phyloP scores from a whole-genome alignment of 2,888 invertebrate species.

The Ectemnius lituratus region DNA sequence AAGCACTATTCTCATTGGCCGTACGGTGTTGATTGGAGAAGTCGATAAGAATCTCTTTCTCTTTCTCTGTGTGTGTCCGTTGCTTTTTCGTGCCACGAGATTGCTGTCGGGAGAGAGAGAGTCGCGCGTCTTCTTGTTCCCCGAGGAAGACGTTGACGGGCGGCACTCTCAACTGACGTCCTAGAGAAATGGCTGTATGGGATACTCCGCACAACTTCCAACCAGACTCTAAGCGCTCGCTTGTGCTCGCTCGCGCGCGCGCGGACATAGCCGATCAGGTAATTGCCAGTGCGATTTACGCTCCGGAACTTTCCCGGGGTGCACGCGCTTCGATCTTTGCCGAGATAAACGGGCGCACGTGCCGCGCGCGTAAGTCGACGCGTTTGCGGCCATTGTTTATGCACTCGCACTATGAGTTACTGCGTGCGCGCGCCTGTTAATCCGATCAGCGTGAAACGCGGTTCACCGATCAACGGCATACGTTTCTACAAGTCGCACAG shows the following conservation, averaged over 20 bases:
- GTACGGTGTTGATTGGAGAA: conserved; percentile 18
- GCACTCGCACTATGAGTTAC: conserved; percentile 17
- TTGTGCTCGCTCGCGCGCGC: too few species aligned
- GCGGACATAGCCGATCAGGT: conserved; percentile 41
- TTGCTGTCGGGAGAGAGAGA: too few species aligned
- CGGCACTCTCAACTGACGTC: too few species aligned
- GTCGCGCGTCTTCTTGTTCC: too few species aligned
- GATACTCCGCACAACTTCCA: too few species aligned
- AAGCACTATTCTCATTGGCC: conserved; percentile 11
- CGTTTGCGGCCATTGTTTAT: conserved; percentile 28
- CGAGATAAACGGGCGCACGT: conserved; percentile 48
- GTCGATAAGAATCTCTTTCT: conserved; percentile 19
- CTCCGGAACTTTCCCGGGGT: conserved; percentile 36
- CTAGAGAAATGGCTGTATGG: neutral
- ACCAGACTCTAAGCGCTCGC: too few species aligned
- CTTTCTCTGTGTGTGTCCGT: neutral
- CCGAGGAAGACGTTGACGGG: neutral
- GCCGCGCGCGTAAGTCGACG: conserved; percentile 33
- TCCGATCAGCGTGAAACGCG: conserved; percentile 15
- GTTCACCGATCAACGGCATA: neutral
- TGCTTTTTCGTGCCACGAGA: neutral
- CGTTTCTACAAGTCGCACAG: too few species aligned
- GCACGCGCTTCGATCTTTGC: conserved; percentile 21
- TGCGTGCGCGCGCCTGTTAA: conserved; percentile 19
- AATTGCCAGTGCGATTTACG: conserved; percentile 49